Evolutionary conservation across 2,113 vertebrate species (phyloP), one percentile per base, ranked within the genome.

Genomic region (Aldabrachelys gigantea): DNA sequence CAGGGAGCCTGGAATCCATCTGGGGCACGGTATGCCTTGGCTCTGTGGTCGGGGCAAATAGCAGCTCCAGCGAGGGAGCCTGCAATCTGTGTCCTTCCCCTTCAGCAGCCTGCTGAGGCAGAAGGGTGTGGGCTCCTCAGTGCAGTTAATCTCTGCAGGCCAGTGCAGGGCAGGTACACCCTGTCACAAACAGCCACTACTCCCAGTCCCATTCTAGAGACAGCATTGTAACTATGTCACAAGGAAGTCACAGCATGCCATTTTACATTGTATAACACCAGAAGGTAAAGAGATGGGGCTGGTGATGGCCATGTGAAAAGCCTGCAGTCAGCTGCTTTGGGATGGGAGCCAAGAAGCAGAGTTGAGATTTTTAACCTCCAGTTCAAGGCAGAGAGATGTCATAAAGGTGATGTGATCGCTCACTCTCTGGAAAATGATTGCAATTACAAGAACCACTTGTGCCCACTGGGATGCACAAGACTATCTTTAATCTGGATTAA

Each of bases 171-270:
- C 19, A 54, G 53, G 21, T 54, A 54, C 19, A 54, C 53, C 21
- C 19, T 22, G 21, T 22, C 53, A 54, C 53, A 80, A 96, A 92
- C 87, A 47, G 38, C 29, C 80, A 92, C 24, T 65, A 94, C 78
- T 92, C 96, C 91, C 57, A 96, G 59, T 94, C 93, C 91, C 57
- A 96, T 65, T 94, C 93, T 94, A 95, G 96, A 69, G 97, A 97
- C 5, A 44, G 57, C 89, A 72, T 4, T 88, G 11, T 94, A 59
- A 21, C 83, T 90, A 25, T 88, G n/a, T 35, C 94, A 87, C 95
- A 87, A 87, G 97, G 97, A 89, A 98, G 97, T 95, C 97, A 98
- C 86, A 97, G 97, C 92, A 92, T 97, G 94, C 97, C 97, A 0
- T 98, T 97, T 97, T 98, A 98, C 91, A 95, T 97, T 91, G 89